Evolutionary conservation across 1,140 invertebrate species (phyloP).

Genomic region (Monochamus saltuarius): DNA sequence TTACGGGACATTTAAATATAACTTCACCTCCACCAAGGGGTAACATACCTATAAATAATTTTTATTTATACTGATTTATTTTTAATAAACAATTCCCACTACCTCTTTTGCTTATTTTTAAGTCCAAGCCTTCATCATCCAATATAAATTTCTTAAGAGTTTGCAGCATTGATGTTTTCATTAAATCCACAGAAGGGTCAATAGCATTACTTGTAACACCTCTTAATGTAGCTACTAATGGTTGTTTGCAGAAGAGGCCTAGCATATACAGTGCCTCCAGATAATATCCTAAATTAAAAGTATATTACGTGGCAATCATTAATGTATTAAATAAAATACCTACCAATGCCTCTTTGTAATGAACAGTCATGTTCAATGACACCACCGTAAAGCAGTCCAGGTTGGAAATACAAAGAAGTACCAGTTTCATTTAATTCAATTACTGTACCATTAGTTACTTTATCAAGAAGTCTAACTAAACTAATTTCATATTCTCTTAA

Average conservation of each 20-base stretch:
- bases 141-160: constrained; percentile 82
- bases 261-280: constrained; percentile 86
- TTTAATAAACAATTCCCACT: constrained; percentile 24
- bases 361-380: constrained; percentile 85
- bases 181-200: constrained; percentile 82
- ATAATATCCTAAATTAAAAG: constrained; percentile 71
- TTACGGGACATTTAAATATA: constrained; percentile 82
- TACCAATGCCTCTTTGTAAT: constrained; percentile 63
- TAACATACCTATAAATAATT: constrained; percentile 54
- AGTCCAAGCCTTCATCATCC: constrained; percentile 83
- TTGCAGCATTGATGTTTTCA: constrained; percentile 77
- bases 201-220: constrained; percentile 88
- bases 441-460: constrained; percentile 90
- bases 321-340: constrained; percentile 15
- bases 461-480: constrained; percentile 86
- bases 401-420: constrained; percentile 84
- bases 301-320: neutral
- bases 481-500: constrained; percentile 90
- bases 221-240: constrained; percentile 75
- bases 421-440: constrained; percentile 92
- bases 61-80: constrained; percentile 2
- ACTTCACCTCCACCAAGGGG: constrained; percentile 92
- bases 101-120: constrained; percentile 86
- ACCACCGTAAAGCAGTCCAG: constrained; percentile 88
- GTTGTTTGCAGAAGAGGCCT: constrained; percentile 93